phyloP scores from a whole-genome alignment of 2,113 vertebrate species.

The Platanista minor region DNA sequence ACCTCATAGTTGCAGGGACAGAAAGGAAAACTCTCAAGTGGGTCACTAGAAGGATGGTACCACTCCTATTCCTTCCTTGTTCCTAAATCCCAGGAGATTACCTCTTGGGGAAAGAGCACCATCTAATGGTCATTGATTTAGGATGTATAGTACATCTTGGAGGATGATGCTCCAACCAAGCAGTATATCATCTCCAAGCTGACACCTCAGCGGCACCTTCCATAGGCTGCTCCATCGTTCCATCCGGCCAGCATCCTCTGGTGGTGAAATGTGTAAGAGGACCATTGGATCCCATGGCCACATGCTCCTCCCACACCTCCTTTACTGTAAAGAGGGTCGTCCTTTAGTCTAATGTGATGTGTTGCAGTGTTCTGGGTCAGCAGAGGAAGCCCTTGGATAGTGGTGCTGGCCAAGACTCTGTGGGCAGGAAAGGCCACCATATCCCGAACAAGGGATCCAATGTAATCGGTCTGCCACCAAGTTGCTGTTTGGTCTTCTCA shows the following conservation, averaged over 20 bases:
- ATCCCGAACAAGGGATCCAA: background rate
- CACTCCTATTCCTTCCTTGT: too few species aligned
- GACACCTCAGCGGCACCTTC: background rate
- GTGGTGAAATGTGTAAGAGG: background rate
- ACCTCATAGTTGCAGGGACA: background rate
- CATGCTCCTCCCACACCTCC: background rate
- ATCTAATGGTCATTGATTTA: fast-evolving
- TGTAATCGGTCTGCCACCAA: background rate
- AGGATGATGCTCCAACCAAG: background rate
- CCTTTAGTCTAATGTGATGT: background rate
- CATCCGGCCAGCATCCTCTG: background rate
- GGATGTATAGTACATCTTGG: fast-evolving
- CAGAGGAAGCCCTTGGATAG: background rate
- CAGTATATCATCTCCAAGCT: background rate
- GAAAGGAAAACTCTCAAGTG: background rate
- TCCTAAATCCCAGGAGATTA: background rate
- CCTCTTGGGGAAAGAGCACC: background rate
- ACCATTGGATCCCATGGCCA: fast-evolving
- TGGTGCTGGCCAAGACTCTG: background rate
- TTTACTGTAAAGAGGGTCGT: background rate
- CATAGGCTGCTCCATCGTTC: fast-evolving
- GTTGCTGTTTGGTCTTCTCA: background rate
- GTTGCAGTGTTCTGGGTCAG: fast-evolving
- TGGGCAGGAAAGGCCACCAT: background rate
- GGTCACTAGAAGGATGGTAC: background rate